phyloP scores from a whole-genome alignment of 1,140 invertebrate genomes.

The Drosophila takahashii region DNA sequence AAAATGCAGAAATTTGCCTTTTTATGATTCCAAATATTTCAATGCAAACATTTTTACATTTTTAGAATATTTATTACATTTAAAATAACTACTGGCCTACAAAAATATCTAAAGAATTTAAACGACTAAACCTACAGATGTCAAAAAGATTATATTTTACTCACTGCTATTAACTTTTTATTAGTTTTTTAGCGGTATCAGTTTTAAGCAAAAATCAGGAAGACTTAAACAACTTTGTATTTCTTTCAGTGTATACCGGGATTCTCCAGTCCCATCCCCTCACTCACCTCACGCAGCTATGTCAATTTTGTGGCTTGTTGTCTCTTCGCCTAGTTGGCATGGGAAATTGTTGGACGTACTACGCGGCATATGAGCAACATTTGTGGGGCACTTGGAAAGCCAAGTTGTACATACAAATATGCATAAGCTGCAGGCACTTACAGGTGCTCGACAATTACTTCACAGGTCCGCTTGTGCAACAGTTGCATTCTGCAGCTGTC shows the following conservation, averaged over 20 bases:
- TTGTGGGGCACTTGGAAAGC: conserved; percentile 17
- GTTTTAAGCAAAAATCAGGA: too few relatives aligned
- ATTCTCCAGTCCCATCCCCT: neutral
- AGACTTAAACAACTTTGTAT: neutral
- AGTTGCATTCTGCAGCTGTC: conserved; percentile 24
- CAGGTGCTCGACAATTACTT: conserved; percentile 31
- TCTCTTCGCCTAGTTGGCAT: conserved; percentile 19
- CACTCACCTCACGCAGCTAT: conserved; percentile 24
- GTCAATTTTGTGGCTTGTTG: conserved; percentile 46
- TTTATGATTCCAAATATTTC: neutral
- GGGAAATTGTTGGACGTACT: conserved; percentile 24
- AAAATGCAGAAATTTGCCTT: neutral
- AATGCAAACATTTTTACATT: neutral
- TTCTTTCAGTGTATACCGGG: conserved; percentile 1
- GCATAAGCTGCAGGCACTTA: conserved; percentile 33
- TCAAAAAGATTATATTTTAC: too few relatives aligned
- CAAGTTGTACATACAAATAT: conserved; percentile 35
- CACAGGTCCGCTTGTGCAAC: conserved; percentile 21
- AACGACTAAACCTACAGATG: too few relatives aligned
- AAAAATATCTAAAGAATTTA: neutral
- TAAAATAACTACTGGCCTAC: neutral
- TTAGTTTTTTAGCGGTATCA: too few relatives aligned
- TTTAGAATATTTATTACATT: neutral
- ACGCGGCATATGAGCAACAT: conserved; percentile 45
- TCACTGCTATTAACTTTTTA: too few relatives aligned